phyloP scores from a whole-genome alignment of 2,113 vertebrate genomes.

The Cariama cristata region DNA sequence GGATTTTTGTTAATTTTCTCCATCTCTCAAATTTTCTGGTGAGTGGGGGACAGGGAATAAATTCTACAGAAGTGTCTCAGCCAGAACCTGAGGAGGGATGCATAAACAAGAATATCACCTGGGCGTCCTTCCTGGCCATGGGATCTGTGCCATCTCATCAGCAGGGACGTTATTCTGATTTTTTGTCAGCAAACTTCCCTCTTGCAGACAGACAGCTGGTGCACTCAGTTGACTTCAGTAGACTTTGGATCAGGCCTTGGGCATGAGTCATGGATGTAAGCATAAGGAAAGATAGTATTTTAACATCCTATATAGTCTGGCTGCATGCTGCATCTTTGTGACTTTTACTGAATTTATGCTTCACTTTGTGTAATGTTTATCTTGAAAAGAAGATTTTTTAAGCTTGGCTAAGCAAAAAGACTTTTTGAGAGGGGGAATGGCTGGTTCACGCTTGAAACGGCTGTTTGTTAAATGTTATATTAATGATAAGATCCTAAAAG shows the following conservation, averaged over 20 bases:
- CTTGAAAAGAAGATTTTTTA: neutral
- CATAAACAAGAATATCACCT: neutral
- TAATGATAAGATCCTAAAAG: conserved; percentile 53
- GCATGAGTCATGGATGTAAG: neutral
- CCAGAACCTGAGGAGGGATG: neutral
- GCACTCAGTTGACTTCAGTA: accelerated
- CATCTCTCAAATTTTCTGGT: neutral
- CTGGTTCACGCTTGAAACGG: neutral
- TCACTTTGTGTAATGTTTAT: neutral
- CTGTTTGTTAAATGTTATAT: conserved; percentile 44
- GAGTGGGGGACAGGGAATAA: neutral
- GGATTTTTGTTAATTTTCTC: neutral
- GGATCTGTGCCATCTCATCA: neutral
- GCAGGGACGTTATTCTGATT: neutral
- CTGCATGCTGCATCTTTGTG: neutral
- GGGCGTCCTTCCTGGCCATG: neutral
- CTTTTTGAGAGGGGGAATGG: conserved; percentile 3
- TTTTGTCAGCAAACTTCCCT: neutral
- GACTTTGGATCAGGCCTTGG: neutral
- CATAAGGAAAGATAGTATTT: neutral
- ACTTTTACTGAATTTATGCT: neutral
- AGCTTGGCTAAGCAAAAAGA: neutral
- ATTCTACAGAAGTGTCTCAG: neutral
- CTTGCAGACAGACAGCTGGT: neutral
- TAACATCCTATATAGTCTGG: neutral